These are phyloP conservation scores for Drosophila paranaensis DNA, from an alignment of 2,888 invertebrate species.

Conservation along the genomic window DNA sequence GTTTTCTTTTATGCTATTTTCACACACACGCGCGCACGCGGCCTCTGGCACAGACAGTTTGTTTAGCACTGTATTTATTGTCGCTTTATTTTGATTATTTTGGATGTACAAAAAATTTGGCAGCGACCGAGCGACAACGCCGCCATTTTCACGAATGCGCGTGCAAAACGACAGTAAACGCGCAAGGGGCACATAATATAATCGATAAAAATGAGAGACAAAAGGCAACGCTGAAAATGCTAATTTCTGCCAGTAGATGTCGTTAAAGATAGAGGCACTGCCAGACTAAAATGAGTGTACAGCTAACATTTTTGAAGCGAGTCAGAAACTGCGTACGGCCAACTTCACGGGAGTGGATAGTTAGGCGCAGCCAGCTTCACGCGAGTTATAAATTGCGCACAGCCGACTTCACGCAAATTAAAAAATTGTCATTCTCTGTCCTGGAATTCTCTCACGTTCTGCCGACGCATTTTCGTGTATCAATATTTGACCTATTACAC, in stretches of 20 bases:
- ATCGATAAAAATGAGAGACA: slow-evolving; percentile 61
- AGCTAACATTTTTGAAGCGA: slow-evolving; percentile 1
- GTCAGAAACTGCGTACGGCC: slow-evolving; percentile 14
- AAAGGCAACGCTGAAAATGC: slow-evolving; percentile 64
- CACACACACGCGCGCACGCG: slow-evolving; percentile 59
- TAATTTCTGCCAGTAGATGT: slow-evolving; percentile 35
- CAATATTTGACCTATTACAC: slow-evolving; percentile 32
- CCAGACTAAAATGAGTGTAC: slow-evolving; percentile 20
- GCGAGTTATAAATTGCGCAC: slow-evolving; percentile 35
- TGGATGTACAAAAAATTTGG: slow-evolving; percentile 85
- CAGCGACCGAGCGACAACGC: slow-evolving; percentile 82
- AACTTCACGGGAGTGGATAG: slow-evolving; percentile 29
- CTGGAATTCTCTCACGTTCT: slow-evolving; percentile 44
- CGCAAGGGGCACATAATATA: slow-evolving; percentile 46
- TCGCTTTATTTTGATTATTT: slow-evolving; percentile 85
- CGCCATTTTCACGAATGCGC: slow-evolving; percentile 84
- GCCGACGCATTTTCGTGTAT: slow-evolving; percentile 29
- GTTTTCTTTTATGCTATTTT: slow-evolving; percentile 43
- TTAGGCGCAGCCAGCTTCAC: slow-evolving; percentile 39
- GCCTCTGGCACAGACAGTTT: slow-evolving; percentile 55
- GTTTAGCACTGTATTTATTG: slow-evolving; percentile 81
- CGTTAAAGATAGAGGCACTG: slow-evolving; percentile 30
- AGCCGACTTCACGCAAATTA: slow-evolving; percentile 44
- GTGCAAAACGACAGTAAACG: slow-evolving; percentile 72
- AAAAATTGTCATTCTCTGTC: slow-evolving; percentile 46